Percentiles rank a stretch among this genome's conserved stretches.
These are phyloP conservation scores for Cabera pusaria DNA, from an alignment of 2,888 invertebrate species.

Conservation along the genomic window DNA sequence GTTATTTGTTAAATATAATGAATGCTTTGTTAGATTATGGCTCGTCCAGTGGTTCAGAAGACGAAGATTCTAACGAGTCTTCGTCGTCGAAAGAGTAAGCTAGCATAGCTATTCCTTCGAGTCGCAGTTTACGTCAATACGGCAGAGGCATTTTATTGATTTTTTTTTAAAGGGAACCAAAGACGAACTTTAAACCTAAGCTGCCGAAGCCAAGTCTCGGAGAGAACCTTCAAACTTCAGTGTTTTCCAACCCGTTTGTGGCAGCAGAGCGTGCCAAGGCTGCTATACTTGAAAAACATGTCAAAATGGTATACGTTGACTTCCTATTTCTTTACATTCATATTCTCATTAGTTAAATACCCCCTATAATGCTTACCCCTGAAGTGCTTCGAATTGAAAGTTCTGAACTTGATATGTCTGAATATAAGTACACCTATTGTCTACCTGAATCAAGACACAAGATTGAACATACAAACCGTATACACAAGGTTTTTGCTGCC, in stretches of 20 bases:
- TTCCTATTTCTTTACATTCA: constrained; percentile 52
- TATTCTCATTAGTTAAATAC: constrained; percentile 1
- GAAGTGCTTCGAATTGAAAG: too few relatives aligned
- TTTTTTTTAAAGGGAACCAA: constrained; percentile 37
- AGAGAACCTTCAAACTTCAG: constrained; percentile 86
- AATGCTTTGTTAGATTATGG: constrained; percentile 88
- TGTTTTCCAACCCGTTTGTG: constrained; percentile 93
- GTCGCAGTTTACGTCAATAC: too few relatives aligned
- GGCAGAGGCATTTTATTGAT: too few relatives aligned
- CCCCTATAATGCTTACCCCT: too few relatives aligned
- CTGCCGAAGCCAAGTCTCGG: constrained; percentile 86
- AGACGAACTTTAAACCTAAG: constrained; percentile 60
- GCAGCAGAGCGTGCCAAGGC: constrained; percentile 94
- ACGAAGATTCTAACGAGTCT: constrained; percentile 57
- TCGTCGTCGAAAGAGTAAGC: constrained; percentile 63
- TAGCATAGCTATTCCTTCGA: too few relatives aligned
- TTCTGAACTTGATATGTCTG: too few relatives aligned
- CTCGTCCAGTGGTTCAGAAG: constrained; percentile 75
- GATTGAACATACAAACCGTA: too few relatives aligned
- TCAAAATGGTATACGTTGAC: constrained; percentile 92
- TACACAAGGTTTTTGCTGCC: too few relatives aligned
- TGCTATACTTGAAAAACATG: constrained; percentile 94
- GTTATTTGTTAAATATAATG: constrained; percentile 54
- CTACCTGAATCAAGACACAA: too few relatives aligned
- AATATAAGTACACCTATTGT: too few relatives aligned